Evolutionary conservation across 2,113 vertebrate genomes (phyloP), one percentile per base, ranked within the genome.

Genomic region (Microcebus jonahi): DNA sequence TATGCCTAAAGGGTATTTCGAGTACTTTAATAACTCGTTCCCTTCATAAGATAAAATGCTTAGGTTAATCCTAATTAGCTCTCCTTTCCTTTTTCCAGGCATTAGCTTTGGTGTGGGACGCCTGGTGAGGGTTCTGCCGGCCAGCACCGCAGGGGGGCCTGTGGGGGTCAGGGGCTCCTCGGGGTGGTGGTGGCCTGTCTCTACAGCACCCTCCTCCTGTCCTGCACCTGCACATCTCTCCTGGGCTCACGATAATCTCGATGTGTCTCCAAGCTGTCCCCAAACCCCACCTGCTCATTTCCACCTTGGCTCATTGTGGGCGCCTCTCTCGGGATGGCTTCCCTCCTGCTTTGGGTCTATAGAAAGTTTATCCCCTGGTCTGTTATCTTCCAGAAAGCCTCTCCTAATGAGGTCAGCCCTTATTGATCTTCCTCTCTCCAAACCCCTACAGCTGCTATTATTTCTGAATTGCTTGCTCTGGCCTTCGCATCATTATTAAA

Each of bases 401-500:
- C 84, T 29, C 31, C n/a, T 42, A 27, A 27, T 45, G 59, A 31
- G 4, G 13, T 10, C 20, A 17, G 65, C 48, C 36, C 42, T 31
- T 29, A 20, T 7, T 11, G 68, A 53, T 55, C 77, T 63, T 63
- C 48, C 13, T 70, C 25, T 63, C n/a, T 76, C 48, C 65, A 9
- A 53, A 31, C 27, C n/a, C 53, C 42, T 57, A 21, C 2, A 6
- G 55, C 50, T 39, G 65, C 57, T 85, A 3, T 95, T 70, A 83
- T 76, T 68, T 83, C 82, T 57, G 84, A 95, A 53, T 71, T 11
- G 1, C 85, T 84, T 75, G 36, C 75, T 63, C 84, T 70, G 84
- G 88, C 50, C 71, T 97, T 53, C 18, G 53, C 48, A 18, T 71
- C 71, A 21, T 91, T n/a, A 87, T 63, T 90, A 68, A 91, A 57